Conservation (phyloP, 1,140 invertebrate genomes). For the Olivierus martensii region DNA sequence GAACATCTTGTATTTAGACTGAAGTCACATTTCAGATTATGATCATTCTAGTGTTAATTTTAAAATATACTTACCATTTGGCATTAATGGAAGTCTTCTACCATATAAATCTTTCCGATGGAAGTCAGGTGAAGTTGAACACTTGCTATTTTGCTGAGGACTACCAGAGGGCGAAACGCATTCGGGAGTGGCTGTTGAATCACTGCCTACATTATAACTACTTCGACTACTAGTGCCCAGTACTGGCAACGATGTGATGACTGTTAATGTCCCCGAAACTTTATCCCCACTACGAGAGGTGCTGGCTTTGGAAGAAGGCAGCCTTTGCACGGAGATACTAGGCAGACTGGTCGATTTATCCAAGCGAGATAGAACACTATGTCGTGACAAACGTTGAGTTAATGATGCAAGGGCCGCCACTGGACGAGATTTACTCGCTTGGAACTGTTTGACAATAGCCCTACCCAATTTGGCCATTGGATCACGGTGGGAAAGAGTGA, state of each 20-base stretch:
- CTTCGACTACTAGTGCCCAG: no score
- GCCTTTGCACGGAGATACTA: constrained; percentile 1
- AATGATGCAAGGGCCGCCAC: constrained; percentile 12
- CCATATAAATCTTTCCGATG: constrained; percentile 7
- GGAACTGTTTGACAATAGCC: constrained; percentile 13
- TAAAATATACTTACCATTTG: constrained; percentile 4
- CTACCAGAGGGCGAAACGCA: no score
- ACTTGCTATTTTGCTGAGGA: no score
- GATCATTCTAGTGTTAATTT: no score
- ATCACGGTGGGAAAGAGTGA: constrained; percentile 3
- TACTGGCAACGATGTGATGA: no score
- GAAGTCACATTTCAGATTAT: no score
- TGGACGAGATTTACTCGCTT: constrained; percentile 12
- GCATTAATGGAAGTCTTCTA: constrained; percentile 9
- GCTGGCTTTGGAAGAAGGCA: constrained; percentile 22
- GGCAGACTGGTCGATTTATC: constrained; percentile 13
- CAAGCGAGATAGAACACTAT: constrained; percentile 4
- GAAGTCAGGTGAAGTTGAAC: no score
- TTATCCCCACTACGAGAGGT: constrained; percentile 38
- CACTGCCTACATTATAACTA: no score
- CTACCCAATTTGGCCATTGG: constrained; percentile 10
- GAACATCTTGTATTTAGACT: no score
- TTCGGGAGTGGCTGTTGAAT: no score
- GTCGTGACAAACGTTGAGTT: constrained; percentile 6
- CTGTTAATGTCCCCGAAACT: constrained; percentile 76